phyloP scores from a whole-genome alignment of 2,888 invertebrate genomes.

The Catocala nupta region DNA sequence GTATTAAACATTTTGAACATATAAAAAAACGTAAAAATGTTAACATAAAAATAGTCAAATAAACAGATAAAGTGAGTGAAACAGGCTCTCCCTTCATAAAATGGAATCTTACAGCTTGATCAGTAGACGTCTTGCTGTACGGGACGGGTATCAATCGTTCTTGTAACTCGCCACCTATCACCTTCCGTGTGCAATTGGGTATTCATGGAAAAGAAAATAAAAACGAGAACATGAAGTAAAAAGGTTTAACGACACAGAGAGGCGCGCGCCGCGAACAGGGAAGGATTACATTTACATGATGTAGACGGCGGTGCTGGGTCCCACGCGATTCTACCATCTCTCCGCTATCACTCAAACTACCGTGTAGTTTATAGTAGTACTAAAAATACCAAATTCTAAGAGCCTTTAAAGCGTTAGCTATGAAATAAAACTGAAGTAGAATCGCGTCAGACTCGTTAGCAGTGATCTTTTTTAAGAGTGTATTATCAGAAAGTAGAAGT shows the following conservation, averaged over 20 bases:
- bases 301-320: conserved; percentile 50
- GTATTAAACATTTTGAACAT: conserved; percentile 74
- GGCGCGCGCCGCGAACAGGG: conserved; percentile 36
- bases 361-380: too few relatives aligned
- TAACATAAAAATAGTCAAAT: conserved; percentile 68
- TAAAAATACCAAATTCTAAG: too few relatives aligned
- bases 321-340: conserved; percentile 45
- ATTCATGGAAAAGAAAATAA: conserved; percentile 92
- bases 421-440: conserved; percentile 42
- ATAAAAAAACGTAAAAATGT: conserved; percentile 71
- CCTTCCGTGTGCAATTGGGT: conserved; percentile 97
- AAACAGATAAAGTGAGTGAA: conserved; percentile 75
- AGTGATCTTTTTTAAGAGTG: conserved; percentile 70
- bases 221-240: conserved; percentile 86
- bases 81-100: conserved; percentile 68
- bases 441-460: conserved; percentile 68
- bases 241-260: conserved; percentile 70
- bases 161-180: conserved; percentile 99
- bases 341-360: neutral
- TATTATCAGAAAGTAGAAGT: conserved; percentile 67
- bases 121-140: conserved; percentile 99
- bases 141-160: conserved; percentile 99
- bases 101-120: conserved; percentile 98
- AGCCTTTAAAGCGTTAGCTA: too few relatives aligned
- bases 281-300: conserved; percentile 34